These are phyloP conservation scores for Protonemura montana DNA, from an alignment of 2,888 invertebrate species.

Conservation along the genomic window DNA sequence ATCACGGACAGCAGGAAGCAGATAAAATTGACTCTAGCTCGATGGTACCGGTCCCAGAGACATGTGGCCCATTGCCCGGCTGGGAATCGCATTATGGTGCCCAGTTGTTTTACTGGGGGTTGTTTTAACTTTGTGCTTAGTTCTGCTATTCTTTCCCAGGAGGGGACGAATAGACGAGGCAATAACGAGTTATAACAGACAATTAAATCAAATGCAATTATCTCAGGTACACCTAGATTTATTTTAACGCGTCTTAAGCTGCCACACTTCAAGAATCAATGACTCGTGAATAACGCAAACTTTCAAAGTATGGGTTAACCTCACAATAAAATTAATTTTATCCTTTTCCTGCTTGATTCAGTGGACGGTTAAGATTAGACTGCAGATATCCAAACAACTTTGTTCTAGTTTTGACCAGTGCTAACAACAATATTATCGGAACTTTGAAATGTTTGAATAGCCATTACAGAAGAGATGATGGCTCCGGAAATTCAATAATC, in stretches of 20 bases:
- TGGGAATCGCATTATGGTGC: neutral
- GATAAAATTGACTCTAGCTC: too few species aligned
- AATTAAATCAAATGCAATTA: neutral
- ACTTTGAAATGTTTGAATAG: neutral
- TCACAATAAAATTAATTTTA: neutral
- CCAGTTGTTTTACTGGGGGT: neutral
- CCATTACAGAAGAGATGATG: neutral
- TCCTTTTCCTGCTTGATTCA: neutral
- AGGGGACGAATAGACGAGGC: neutral
- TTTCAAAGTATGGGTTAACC: neutral
- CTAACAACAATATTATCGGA: neutral
- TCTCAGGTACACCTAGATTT: neutral
- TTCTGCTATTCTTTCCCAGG: neutral
- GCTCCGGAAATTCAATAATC: neutral
- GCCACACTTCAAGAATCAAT: neutral
- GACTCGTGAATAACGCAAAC: neutral
- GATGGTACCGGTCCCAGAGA: too few species aligned
- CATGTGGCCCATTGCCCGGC: neutral
- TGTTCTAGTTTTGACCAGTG: neutral
- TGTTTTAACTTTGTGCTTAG: neutral
- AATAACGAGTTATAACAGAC: neutral
- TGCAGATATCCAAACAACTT: neutral
- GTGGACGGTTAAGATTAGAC: neutral
- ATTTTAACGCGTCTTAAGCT: neutral
- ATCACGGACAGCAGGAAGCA: neutral